These are phyloP conservation scores for Trematocara variabile DNA, from an alignment of 2,113 vertebrate species.

Conservation along the genomic window DNA sequence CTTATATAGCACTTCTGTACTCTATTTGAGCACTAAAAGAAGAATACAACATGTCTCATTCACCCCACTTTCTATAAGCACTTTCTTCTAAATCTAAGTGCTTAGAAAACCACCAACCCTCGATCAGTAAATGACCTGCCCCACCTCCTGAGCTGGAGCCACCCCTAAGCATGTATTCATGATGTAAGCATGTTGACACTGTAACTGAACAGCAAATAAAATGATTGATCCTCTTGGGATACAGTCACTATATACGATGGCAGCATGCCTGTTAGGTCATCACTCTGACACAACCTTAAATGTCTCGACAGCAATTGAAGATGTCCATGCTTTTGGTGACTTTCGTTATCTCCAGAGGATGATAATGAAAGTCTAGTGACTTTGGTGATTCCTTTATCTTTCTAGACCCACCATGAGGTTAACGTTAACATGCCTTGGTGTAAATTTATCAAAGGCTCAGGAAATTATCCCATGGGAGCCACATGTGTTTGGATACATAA, in stretches of 20 bases:
- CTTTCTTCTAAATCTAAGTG: background rate
- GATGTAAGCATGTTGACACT: background rate
- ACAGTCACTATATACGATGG: background rate
- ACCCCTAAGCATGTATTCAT: background rate
- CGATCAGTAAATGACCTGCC: background rate
- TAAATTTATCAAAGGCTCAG: background rate
- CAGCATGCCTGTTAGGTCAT: background rate
- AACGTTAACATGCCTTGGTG: background rate
- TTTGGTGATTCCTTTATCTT: background rate
- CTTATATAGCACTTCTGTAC: background rate
- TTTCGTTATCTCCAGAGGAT: rapidly evolving
- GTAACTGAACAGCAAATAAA: background rate
- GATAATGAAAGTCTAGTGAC: background rate
- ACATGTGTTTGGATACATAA: background rate
- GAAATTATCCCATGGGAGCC: background rate
- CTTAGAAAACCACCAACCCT: background rate
- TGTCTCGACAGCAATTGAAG: rapidly evolving
- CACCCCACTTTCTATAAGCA: background rate
- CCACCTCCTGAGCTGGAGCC: background rate
- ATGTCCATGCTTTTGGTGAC: background rate
- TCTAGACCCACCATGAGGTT: background rate
- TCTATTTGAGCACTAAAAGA: background rate
- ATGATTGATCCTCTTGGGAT: background rate
- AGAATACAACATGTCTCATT: background rate
- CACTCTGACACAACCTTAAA: background rate